Evolutionary conservation across 2,888 invertebrate genomes (phyloP).

Genomic region (Myopa testacea): DNA sequence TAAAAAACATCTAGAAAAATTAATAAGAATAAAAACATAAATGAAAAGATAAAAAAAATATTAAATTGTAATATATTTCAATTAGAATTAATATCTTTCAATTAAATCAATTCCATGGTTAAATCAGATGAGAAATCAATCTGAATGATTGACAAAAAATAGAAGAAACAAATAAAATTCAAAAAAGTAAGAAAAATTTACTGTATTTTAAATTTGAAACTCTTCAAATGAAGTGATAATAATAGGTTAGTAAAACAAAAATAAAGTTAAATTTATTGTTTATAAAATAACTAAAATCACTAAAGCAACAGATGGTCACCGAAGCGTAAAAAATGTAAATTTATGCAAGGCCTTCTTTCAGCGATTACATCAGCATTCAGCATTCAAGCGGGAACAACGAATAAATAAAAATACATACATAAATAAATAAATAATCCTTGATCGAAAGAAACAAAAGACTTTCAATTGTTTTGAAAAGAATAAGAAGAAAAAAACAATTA

Average conservation of each 20-base stretch:
- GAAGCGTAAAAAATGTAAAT: conserved; percentile 34
- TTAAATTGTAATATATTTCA: no score
- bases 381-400: conserved; percentile 5
- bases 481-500: background rate
- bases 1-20: background rate
- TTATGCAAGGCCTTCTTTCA: conserved; percentile 28
- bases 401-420: conserved; percentile 7
- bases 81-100: no score
- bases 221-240: background rate
- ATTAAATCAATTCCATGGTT: background rate
- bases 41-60: background rate
- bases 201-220: conserved; percentile 17
- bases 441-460: conserved; percentile 25
- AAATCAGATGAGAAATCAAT: background rate
- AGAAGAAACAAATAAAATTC: background rate
- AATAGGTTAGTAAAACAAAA: no score
- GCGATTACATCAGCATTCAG: conserved; percentile 35
- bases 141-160: background rate
- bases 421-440: conserved; percentile 31
- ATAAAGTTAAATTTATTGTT: background rate
- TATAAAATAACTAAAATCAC: conserved; percentile 1
- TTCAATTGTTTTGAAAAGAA: conserved; percentile 21
- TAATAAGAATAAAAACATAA: background rate
- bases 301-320: conserved; percentile 32
- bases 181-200: background rate